phyloP scores from a whole-genome alignment of 2,888 invertebrate genomes.

The Leptothorax acervorum region DNA sequence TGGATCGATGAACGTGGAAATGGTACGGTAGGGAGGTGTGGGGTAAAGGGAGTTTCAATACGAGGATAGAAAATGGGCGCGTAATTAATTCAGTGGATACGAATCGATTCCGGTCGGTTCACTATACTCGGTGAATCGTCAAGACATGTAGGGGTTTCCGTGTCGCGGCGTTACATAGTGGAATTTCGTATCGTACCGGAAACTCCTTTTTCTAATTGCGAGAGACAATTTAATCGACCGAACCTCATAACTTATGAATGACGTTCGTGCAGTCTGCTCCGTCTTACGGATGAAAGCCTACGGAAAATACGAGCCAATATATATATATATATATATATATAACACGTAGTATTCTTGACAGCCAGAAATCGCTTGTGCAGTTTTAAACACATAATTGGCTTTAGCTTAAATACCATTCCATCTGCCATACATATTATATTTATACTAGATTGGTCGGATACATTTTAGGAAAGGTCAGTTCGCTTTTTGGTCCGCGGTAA shows the following conservation, averaged over 20 bases:
- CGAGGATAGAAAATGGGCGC: slow-evolving; percentile 73
- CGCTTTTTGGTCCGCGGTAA: background rate
- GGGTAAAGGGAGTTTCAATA: slow-evolving; percentile 65
- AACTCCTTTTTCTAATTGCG: slow-evolving; percentile 67
- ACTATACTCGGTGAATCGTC: slow-evolving; percentile 61
- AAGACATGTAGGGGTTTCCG: slow-evolving; percentile 62
- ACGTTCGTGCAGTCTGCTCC: slow-evolving; percentile 60
- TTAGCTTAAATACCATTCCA: slow-evolving; percentile 37
- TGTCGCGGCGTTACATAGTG: slow-evolving; percentile 50
- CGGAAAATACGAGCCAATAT: background rate
- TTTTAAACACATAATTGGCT: slow-evolving; percentile 59
- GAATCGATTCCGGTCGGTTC: slow-evolving; percentile 72
- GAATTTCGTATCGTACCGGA: slow-evolving; percentile 47
- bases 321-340: background rate
- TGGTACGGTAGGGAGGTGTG: slow-evolving; percentile 50
- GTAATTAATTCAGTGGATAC: slow-evolving; percentile 77
- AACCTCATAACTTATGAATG: slow-evolving; percentile 69
- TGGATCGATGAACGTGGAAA: slow-evolving; percentile 73
- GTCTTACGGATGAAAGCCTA: slow-evolving; percentile 32
- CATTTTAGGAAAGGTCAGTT: slow-evolving; percentile 31
- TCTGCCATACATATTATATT: background rate
- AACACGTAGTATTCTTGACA: background rate
- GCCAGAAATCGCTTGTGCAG: slow-evolving; percentile 31
- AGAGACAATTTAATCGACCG: slow-evolving; percentile 68
- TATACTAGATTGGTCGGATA: background rate